Evolutionary conservation across 2,888 invertebrate genomes (phyloP).

Genomic region (Tupiocoris notatus): DNA sequence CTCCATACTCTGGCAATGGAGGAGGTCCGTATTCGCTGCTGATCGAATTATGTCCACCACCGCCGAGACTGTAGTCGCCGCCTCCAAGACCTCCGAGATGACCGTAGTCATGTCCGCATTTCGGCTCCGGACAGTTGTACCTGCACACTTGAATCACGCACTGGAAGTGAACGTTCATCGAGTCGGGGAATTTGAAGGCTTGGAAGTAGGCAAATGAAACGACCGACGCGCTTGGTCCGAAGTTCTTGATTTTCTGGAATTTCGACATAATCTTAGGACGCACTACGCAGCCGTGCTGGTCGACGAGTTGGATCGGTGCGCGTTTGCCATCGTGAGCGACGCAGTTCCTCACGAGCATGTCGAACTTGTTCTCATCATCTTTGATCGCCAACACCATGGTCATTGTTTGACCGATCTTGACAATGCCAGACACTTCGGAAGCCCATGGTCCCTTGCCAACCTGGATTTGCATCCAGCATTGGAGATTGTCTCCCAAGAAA

Average conservation of each 20-base stretch:
- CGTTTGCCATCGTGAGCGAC: slow-evolving; percentile 93
- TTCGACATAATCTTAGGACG: slow-evolving; percentile 89
- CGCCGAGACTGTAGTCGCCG: slow-evolving; percentile 55
- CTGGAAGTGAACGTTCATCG: slow-evolving; percentile 95
- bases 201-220: slow-evolving; percentile 91
- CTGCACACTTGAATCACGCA: slow-evolving; percentile 93
- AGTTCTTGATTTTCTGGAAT: slow-evolving; percentile 93
- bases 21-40: slow-evolving; percentile 69
- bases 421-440: slow-evolving; percentile 88
- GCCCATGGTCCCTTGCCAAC: slow-evolving; percentile 95
- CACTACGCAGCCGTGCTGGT: slow-evolving; percentile 88
- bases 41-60: slow-evolving; percentile 56
- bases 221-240: slow-evolving; percentile 88
- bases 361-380: slow-evolving; percentile 91
- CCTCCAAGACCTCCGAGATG: slow-evolving; percentile 43
- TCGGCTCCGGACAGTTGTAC: slow-evolving; percentile 83
- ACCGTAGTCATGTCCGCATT: slow-evolving; percentile 49
- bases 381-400: slow-evolving; percentile 95
- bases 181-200: slow-evolving; percentile 93
- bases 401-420: slow-evolving; percentile 95
- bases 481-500: slow-evolving; percentile 92
- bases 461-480: slow-evolving; percentile 97
- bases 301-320: slow-evolving; percentile 88
- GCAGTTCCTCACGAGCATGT: slow-evolving; percentile 91
- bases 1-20: slow-evolving; percentile 65